phyloP scores from a whole-genome alignment of 2,797 vertebrate species.

The Gouania willdenowi region DNA sequence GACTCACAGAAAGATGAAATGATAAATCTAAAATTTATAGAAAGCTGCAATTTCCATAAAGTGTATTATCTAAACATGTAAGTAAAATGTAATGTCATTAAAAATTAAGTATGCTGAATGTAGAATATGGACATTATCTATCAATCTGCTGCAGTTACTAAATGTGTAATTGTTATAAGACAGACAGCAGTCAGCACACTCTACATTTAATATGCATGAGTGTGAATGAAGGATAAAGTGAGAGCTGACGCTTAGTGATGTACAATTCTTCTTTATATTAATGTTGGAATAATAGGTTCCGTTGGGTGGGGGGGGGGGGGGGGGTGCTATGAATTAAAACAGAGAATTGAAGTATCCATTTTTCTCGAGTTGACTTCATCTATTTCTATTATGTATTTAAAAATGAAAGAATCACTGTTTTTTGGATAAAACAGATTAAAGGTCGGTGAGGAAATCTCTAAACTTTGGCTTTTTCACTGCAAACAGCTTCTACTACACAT shows the following conservation, averaged over 20 bases:
- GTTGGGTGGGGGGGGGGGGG: too few species aligned
- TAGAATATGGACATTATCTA: constrained; percentile 79
- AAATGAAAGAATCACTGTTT: constrained; percentile 89
- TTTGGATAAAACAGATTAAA: constrained; percentile 61
- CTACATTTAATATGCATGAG: constrained; percentile 85
- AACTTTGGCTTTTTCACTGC: constrained; percentile 15
- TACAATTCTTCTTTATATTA: constrained; percentile 92
- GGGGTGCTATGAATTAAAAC: constrained; percentile 93
- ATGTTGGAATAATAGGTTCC: constrained; percentile 99
- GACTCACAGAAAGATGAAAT: constrained; percentile 81
- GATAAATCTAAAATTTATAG: constrained; percentile 98
- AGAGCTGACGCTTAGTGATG: constrained; percentile 89
- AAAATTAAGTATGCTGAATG: constrained; percentile 84
- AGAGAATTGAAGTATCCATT: constrained; percentile 93
- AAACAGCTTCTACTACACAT: too few species aligned
- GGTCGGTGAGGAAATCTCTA: constrained; percentile 27
- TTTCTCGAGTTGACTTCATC: constrained; percentile 94
- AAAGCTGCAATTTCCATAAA: constrained; percentile 93
- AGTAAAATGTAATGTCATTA: constrained; percentile 86
- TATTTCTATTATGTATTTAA: constrained; percentile 95
- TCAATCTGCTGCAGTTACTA: constrained; percentile 84
- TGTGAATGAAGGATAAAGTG: constrained; percentile 77
- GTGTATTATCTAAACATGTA: constrained; percentile 89
- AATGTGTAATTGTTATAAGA: constrained; percentile 88
- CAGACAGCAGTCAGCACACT: constrained; percentile 74